Evolutionary conservation across 1,140 invertebrate species (phyloP).

Genomic region (Caenorhabditis remanei): DNA sequence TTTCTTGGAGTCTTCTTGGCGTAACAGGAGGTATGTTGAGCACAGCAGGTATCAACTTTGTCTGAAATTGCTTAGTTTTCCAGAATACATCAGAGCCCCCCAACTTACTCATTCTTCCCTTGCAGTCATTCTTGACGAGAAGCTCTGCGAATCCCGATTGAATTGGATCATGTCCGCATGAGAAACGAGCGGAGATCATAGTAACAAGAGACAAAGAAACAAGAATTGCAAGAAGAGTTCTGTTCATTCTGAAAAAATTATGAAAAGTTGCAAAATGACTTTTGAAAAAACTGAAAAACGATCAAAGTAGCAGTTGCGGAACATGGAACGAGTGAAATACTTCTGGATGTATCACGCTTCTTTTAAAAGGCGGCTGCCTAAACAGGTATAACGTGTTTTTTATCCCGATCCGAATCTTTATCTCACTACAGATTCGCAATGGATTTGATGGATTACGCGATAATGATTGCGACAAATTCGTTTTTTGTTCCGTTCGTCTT

Average conservation of each 20-base stretch:
- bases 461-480: background rate
- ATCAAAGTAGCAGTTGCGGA: background rate
- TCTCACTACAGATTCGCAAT: background rate
- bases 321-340: background rate
- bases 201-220: background rate
- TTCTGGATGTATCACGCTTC: constrained; percentile 16
- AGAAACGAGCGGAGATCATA: constrained; percentile 33
- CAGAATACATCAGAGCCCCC: background rate
- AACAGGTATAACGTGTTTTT: constrained; percentile 51
- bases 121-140: constrained; percentile 48
- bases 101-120: constrained; percentile 42
- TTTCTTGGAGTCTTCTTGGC: constrained; percentile 31
- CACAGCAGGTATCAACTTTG: constrained; percentile 28
- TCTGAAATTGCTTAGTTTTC: background rate
- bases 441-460: constrained; percentile 51
- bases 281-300: background rate
- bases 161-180: constrained; percentile 51
- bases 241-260: constrained; percentile 25
- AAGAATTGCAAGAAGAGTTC: constrained; percentile 4
- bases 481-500: background rate
- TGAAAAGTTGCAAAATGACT: background rate
- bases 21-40: constrained; percentile 18
- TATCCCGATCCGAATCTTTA: background rate
- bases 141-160: constrained; percentile 34
- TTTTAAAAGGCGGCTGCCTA: background rate